Evolutionary conservation across 1,140 invertebrate genomes (phyloP), one percentile per base, ranked within the genome.

Genomic region (Holcopasites calliopsidis): DNA sequence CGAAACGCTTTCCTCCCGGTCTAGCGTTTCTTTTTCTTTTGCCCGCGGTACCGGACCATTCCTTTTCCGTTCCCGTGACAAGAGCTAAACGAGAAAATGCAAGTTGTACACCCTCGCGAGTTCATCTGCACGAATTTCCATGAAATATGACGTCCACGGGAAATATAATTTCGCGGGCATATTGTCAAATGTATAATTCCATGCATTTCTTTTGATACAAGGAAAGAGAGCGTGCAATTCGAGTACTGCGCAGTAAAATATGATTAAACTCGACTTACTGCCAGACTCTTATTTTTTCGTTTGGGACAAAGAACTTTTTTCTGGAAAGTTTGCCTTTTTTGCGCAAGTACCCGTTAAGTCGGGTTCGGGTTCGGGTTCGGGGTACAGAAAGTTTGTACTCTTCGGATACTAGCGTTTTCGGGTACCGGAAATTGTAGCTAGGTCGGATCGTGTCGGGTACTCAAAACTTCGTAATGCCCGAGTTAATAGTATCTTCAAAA

Each of bases 11-110:
- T 21, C 3, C 23, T 16, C 8, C n/a, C 16, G n/a, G 42, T 49
- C n/a, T 16, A 4, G 16, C 6, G n/a, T 21, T 33, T n/a, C 3
- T 28, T 44, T 16, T 38, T 35, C 11, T 1, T 16, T n/a, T 28
- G 0, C 38, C 16, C n/a, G 42, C 13, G 7, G 23, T n/a, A 54
- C 57, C 42, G n/a, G 33, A 6, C 65, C 64, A 58, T 75, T 49
- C 69, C 44, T 60, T 60, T 40, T 33, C n/a, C 16, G 18, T 50
- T 13, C 23, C n/a, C 3, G 42, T 21, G 73, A 58, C 64, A 75
- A 69, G 73, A 69, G 58, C n/a, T 69, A 75, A 75, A 75, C 54
- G 73, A 69, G 73, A 60, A 75, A 49, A 57, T 69, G 42, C 73
- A 75, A 69, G 40, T 38, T 58, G 52, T 54, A 75, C 21, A 11